These are phyloP conservation scores for Tenebrio molitor DNA, from an alignment of 1,140 invertebrate genomes.

Conservation along the genomic window DNA sequence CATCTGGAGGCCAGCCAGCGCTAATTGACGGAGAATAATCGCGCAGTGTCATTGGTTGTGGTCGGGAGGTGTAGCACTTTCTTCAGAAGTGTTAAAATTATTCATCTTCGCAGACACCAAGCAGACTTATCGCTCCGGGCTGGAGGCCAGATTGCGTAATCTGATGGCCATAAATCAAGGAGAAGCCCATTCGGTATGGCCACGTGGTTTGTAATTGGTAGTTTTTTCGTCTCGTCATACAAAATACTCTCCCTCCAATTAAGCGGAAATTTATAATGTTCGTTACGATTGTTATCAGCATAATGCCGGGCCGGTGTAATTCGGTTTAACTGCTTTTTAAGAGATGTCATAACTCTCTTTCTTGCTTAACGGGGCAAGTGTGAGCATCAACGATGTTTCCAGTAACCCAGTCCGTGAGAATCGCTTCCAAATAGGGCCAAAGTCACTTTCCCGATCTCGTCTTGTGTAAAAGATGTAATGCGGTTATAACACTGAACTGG, in stretches of 20 bases:
- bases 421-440: conserved; percentile 50
- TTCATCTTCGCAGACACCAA: conserved; percentile 20
- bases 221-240: conserved; percentile 18
- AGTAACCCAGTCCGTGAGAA: conserved; percentile 55
- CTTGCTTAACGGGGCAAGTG: conserved; percentile 10
- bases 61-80: neutral
- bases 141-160: conserved; percentile 27
- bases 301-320: conserved; percentile 9
- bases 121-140: conserved; percentile 25
- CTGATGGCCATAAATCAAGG: conserved; percentile 8
- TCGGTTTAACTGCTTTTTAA: conserved; percentile 43
- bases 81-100: conserved; percentile 25
- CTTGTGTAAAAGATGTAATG: neutral
- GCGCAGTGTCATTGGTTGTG: conserved; percentile 1
- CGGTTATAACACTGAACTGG: conserved; percentile 44
- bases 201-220: conserved; percentile 5
- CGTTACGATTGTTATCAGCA: conserved; percentile 19
- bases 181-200: conserved; percentile 14
- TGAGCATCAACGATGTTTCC: conserved; percentile 50
- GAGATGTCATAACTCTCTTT: conserved; percentile 40
- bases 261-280: conserved; percentile 28
- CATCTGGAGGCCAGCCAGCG: neutral
- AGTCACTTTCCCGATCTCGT: conserved; percentile 41
- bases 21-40: neutral
- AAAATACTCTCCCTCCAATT: conserved; percentile 11